A percentile compares a stretch with the other conserved stretches of the same genome.
These are phyloP conservation scores for Sebastolobus alascanus DNA, from an alignment of 2,797 vertebrate genomes.

Conservation along the genomic window DNA sequence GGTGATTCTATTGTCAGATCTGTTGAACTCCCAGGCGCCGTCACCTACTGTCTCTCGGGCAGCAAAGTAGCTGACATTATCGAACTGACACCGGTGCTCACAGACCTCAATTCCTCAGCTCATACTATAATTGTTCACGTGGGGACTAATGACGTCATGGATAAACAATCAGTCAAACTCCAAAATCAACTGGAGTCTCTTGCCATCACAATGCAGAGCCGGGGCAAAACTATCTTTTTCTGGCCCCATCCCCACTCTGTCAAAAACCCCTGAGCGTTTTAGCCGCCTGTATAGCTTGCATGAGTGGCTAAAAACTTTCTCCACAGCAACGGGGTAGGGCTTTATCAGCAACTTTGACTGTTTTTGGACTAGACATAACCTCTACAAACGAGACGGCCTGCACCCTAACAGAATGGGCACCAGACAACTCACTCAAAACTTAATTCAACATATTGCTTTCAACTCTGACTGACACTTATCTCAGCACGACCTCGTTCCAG, in stretches of 20 bases:
- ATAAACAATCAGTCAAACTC: neutral
- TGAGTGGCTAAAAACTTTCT: neutral
- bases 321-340: neutral
- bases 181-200: neutral
- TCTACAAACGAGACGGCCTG: neutral
- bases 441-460: neutral
- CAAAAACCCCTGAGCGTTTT: neutral
- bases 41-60: neutral
- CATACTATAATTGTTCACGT: neutral
- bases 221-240: too few relatives aligned
- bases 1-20: neutral
- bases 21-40: neutral
- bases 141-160: neutral
- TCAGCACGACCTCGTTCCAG: neutral
- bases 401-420: neutral
- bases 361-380: neutral
- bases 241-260: neutral
- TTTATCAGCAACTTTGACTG: neutral
- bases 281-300: neutral
- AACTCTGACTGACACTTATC: neutral
- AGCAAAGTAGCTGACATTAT: neutral
- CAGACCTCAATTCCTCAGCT: neutral
- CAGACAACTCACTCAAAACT: neutral
- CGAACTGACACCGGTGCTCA: neutral
- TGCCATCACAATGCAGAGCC: neutral